Conservation (phyloP, 2,888 invertebrate genomes). For the Scrobipalpa costella region DNA sequence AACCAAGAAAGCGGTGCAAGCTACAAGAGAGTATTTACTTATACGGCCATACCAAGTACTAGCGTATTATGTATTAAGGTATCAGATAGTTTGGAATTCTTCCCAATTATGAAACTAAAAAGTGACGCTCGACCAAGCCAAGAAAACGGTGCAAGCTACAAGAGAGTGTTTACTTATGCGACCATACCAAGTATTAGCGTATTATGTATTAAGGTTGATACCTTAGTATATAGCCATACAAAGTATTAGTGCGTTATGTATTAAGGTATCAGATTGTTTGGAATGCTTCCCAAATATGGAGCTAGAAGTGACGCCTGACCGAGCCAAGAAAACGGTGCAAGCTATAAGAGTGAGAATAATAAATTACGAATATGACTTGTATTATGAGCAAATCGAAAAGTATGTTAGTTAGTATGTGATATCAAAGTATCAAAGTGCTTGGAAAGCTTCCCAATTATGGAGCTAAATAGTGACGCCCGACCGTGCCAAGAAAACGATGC, state of each 20-base stretch:
- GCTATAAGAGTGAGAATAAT: too few species aligned
- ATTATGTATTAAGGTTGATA: too few species aligned
- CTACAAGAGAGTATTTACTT: too few species aligned
- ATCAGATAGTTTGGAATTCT: slow-evolving; percentile 70
- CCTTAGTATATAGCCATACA: neutral
- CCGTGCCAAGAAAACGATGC: slow-evolving; percentile 27
- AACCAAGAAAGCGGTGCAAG: slow-evolving; percentile 25
- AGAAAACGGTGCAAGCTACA: slow-evolving; percentile 17
- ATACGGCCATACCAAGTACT: neutral
- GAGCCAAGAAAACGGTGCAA: slow-evolving; percentile 27
- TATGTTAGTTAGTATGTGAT: too few species aligned
- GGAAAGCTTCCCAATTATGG: slow-evolving; percentile 64
- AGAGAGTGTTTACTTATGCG: neutral
- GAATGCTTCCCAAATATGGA: slow-evolving; percentile 63
- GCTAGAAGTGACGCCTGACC: slow-evolving; percentile 47
- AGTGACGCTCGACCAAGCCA: slow-evolving; percentile 41
- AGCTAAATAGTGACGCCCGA: slow-evolving; percentile 49
- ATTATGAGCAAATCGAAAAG: too few species aligned
- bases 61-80: too few species aligned
- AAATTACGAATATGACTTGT: too few species aligned
- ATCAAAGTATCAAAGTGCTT: too few species aligned
- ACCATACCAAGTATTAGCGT: too few species aligned
- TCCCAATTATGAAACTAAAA: slow-evolving; percentile 59
- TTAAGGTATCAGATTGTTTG: slow-evolving; percentile 70
- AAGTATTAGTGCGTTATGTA: too few species aligned